phyloP scores from a whole-genome alignment of 2,113 vertebrate species.

The Chinchilla lanigera region DNA sequence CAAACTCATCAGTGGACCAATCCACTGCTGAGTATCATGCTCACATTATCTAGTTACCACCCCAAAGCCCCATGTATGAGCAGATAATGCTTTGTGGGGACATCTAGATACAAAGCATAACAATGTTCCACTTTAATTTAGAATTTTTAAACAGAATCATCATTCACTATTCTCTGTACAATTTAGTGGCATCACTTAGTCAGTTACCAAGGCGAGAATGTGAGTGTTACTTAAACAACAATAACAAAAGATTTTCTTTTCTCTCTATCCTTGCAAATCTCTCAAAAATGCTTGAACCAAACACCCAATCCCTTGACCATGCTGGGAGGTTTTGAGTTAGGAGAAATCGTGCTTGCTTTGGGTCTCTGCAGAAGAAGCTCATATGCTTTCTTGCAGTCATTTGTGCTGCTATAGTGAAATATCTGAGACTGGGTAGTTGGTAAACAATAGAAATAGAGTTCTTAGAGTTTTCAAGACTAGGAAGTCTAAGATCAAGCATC shows the following conservation, averaged over 20 bases:
- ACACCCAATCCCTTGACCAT: neutral
- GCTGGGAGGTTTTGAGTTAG: neutral
- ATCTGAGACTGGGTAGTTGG: neutral
- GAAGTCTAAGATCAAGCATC: neutral
- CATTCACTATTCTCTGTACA: neutral
- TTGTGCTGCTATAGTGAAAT: no score
- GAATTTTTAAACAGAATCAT: neutral
- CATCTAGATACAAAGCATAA: neutral
- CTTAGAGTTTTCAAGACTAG: neutral
- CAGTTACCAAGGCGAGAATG: neutral
- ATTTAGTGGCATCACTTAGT: neutral
- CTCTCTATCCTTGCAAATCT: neutral
- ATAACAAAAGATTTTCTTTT: neutral
- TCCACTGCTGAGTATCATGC: neutral
- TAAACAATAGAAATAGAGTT: neutral
- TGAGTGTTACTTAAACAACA: neutral
- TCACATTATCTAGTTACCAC: neutral
- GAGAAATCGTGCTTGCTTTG: neutral
- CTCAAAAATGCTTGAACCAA: neutral
- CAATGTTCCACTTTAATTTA: neutral
- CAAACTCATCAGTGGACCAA: neutral
- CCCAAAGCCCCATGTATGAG: neutral
- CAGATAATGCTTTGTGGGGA: neutral
- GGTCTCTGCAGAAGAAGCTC: neutral
- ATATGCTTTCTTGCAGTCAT: neutral